Evolutionary conservation across 2,113 vertebrate species (phyloP), one percentile per base, ranked within the genome.

Genomic region (Forbesichthys papilliferus): DNA sequence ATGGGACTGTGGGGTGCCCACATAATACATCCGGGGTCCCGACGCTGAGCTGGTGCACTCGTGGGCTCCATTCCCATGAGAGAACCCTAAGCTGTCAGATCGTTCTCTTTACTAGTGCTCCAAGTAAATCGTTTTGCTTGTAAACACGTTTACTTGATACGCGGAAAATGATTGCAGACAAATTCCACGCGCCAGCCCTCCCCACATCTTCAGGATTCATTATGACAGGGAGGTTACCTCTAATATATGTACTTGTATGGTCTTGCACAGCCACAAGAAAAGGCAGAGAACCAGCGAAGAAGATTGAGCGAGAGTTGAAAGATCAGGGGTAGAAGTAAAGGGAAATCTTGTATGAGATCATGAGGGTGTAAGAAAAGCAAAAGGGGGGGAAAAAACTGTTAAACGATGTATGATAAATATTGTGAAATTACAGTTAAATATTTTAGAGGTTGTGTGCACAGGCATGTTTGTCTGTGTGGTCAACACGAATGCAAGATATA

Each of bases 221-320:
- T 73, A 69, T 59, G n/a, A 70, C 58, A 64, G 56, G 48, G 47
- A 33, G 68, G 71, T 69, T 79, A 61, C 55, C 34, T 68, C 65
- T 74, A 81, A 80, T 83, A 67, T 78, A 83, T 61, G 73, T 68
- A 60, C 72, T 77, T 87, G 86, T 87, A 84, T 79, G 57, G 83
- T 89, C 88, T 90, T 90, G 84, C 78, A 75, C 54, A 69, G 60
- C 67, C 47, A 61, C 62, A 66, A 65, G 75, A 71, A 75, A 71
- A 75, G 51, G 36, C 46, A 62, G 47, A 20, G n/a, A 34, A 16
- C 27, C 59, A 76, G 27, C n/a, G 18, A 16, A 34, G 69, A 27
- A 42, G 49, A 60, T 53, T 51, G 69, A 62, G 54, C 65, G 64
- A 64, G 27, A 77, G 52, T 60, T 42, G 16, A 16, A 16, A 61